Conservation (phyloP, 1,140 invertebrate genomes). For the Trachelipus rathkii region DNA sequence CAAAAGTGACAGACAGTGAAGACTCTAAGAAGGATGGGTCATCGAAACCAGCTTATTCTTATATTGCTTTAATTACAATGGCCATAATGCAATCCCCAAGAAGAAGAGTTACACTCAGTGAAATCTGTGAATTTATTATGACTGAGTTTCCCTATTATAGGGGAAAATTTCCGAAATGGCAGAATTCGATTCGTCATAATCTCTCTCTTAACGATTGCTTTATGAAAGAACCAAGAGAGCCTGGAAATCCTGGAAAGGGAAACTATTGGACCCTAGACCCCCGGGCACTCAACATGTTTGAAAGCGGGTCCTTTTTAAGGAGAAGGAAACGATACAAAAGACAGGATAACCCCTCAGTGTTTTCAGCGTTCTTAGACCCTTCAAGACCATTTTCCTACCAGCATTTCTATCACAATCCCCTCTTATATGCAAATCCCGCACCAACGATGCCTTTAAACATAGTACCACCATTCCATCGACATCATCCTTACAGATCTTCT, state of each 20-base stretch:
- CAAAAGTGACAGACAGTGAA: constrained; percentile 25
- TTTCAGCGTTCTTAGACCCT: constrained; percentile 32
- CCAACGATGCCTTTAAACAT: constrained; percentile 40
- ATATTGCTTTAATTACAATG: constrained; percentile 97
- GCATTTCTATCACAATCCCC: constrained; percentile 39
- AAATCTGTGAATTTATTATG: constrained; percentile 99
- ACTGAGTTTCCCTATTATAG: constrained; percentile 93
- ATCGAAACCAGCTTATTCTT: constrained; percentile 94
- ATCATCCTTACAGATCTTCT: background rate
- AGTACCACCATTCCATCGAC: constrained; percentile 50
- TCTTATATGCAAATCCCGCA: constrained; percentile 36
- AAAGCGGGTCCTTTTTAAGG: constrained; percentile 94
- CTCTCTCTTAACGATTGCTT: constrained; percentile 98
- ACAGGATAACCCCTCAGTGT: constrained; percentile 43
- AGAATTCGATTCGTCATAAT: constrained; percentile 96
- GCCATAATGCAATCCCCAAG: constrained; percentile 94
- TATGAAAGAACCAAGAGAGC: constrained; percentile 95
- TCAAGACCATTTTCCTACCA: constrained; percentile 21
- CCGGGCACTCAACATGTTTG: constrained; percentile 96
- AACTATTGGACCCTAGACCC: constrained; percentile 99
- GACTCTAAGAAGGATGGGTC: constrained; percentile 51
- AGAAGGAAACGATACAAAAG: constrained; percentile 92
- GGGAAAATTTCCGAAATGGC: constrained; percentile 93
- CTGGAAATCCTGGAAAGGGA: constrained; percentile 96
- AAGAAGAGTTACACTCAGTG: constrained; percentile 91